Conservation (phyloP, 2,888 invertebrate genomes). For the Limenitis camilla region DNA sequence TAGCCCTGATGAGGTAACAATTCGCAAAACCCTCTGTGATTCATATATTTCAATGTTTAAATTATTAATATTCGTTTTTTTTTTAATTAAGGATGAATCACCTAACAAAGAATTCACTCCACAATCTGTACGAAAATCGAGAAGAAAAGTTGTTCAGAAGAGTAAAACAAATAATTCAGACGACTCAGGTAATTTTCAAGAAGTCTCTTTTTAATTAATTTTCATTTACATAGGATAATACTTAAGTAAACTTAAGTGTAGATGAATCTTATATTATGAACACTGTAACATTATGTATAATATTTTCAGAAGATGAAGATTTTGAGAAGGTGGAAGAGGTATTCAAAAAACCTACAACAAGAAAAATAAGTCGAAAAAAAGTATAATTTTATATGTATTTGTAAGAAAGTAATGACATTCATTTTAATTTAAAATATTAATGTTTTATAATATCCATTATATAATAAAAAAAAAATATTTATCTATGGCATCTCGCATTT, state of each 20-base stretch:
- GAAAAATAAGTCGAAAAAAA: constrained; percentile 53
- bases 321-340: constrained; percentile 54
- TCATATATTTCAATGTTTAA: too few relatives aligned
- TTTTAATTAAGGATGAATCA: too few relatives aligned
- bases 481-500: too few relatives aligned
- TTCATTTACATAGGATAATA: neutral
- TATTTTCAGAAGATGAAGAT: constrained; percentile 56
- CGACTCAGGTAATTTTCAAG: constrained; percentile 61
- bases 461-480: neutral
- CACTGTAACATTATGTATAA: too few relatives aligned
- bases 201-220: neutral
- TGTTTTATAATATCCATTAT: neutral
- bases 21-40: neutral
- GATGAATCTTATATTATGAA: too few relatives aligned
- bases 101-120: constrained; percentile 39
- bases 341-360: constrained; percentile 61
- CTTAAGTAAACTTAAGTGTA: too few relatives aligned
- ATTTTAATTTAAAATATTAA: neutral
- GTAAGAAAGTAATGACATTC: neutral
- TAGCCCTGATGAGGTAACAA: constrained; percentile 54
- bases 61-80: too few relatives aligned
- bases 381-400: constrained; percentile 32
- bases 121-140: constrained; percentile 53
- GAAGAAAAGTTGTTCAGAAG: constrained; percentile 43
- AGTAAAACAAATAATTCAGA: constrained; percentile 46